Percentiles rank a stretch among this genome's conserved stretches.
Evolutionary conservation across 2,888 invertebrate genomes (phyloP).

Genomic region (Dinocampus coccinellae): DNA sequence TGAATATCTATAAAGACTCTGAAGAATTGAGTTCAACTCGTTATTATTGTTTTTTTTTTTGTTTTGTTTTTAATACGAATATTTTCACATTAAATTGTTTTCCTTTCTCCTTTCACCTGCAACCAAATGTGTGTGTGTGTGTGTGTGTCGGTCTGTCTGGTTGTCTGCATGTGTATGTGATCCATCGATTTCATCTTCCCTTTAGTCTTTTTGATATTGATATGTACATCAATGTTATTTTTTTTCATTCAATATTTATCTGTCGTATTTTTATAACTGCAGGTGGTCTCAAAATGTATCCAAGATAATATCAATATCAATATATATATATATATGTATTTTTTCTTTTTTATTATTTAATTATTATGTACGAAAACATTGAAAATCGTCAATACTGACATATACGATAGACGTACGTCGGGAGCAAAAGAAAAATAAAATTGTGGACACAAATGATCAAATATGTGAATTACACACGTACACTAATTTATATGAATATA

Average conservation of each 20-base stretch:
- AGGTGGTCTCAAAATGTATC: not conserved
- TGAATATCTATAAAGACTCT: too few species aligned
- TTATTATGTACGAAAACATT: not conserved
- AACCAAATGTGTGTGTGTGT: slow-evolving; percentile 9
- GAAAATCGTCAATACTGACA: not conserved
- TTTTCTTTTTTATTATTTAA: too few species aligned
- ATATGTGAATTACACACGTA: not conserved
- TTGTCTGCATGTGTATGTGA: too few species aligned
- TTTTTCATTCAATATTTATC: not conserved
- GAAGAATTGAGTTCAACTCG: too few species aligned
- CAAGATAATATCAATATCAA: too few species aligned
- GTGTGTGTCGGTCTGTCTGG: too few species aligned
- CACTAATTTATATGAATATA: not conserved
- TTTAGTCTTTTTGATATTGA: not conserved
- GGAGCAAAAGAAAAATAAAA: not conserved
- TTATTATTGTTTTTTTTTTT: slow-evolving; percentile 10
- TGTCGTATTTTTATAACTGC: not conserved
- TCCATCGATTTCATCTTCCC: too few species aligned
- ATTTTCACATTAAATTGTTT: slow-evolving; percentile 20
- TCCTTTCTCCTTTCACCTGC: slow-evolving; percentile 30
- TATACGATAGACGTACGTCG: not conserved
- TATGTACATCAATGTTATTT: not conserved
- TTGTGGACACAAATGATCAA: slow-evolving; percentile 1
- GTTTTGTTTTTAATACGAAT: slow-evolving; percentile 1
- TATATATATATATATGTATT: too few species aligned